Evolutionary conservation across 92 coral and sea anemone genomes (phyloP), one percentile per base, ranked within the genome.

Genomic region (Porites cylindrica): DNA sequence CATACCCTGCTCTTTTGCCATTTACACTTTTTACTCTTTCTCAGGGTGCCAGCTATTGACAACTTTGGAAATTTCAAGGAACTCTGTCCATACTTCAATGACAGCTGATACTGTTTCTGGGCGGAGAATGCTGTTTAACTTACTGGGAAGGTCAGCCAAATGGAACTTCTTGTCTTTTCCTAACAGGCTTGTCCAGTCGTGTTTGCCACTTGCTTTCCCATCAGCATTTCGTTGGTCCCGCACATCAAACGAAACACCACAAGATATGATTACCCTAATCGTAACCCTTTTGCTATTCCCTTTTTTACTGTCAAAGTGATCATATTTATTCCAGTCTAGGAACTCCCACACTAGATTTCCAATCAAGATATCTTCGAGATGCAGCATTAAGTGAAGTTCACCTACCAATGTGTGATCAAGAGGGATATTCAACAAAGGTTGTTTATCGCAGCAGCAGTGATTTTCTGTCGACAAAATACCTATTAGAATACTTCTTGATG

Each of bases 121-220:
- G 60, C 80, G 76, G 7, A 81, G 43, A 16, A 14, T 23, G 8
- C 10, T 65, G 13, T 56, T 14, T 64, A 77, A 10, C 60, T 75
- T 64, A n/a, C 20, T 58, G 23, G 87, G 88, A 11, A 73, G 52
- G 16, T 51, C 52, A 66, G 69, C 50, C 23, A 72, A 56, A 29
- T 23, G 79, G 11, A 56, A 77, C 50, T 88, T 88, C 62, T 90
- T 84, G 70, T 84, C 89, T 58, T 67, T 24, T 7, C 88, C 90
- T 77, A 82, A 26, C 16, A 82, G 79, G 82, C 94, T 90, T 52
- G 93, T 91, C 86, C 94, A 86, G 61, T 91, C 81, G 70, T 86
- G 64, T 72, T 79, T 66, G 7, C 94, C 91, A 82, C 91, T 87
- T 5, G 71, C 84, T 77, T 87, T 86, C 51, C 87, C 87, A 88